Base-by-base conservation (phyloP, 2,113 vertebrate species). In the Oreocharis arfaki region DNA sequence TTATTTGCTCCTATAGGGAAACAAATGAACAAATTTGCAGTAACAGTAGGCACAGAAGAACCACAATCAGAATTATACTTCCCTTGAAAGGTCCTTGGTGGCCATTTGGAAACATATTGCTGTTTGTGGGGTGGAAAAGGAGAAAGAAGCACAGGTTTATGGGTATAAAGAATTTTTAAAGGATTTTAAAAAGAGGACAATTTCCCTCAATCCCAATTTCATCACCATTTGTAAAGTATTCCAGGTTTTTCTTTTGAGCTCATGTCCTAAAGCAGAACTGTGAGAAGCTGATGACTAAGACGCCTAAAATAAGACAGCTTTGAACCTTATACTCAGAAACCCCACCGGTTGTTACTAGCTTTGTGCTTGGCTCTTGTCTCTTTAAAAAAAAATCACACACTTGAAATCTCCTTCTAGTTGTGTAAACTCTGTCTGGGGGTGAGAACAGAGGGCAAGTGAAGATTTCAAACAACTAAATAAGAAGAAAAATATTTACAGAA, bases 401-500 rank as follows among this genome's bases (percentile, higher is more conserved):
- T 47, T 73, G 22, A 85, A 71, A 35, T 73, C 57, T 75, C 44
- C 13, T 92, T 46, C 32, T 84, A 30, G 39, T 63, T 86, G 33
- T 87, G 30, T 96, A 90, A 97, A 94, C 90, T 89, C 46, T 37
- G 3, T 64, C 74, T 39, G 16, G 11, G 63, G 8, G 2, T 49
- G 16, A 92, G 79, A 82, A 92, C 46, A 63, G 16, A 70, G 60
- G 33, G 16, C 35, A 84, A 89, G 17, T 1, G 1, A 92, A 55
- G 42, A 65, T 86, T 92, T 92, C 59, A 86, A 93, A 86, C 41
- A 86, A 59, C 47, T 77, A 83, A 92, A 65, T 41, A 59, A 52
- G 50, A 95, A 80, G 24, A 67, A 86, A 95, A 95, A 77, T 79
- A 95, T 95, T 93, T 94, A 88, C 42, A 61, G n/a, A 70, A 70